phyloP scores from a whole-genome alignment of 2,113 vertebrate species.

The Cardinalis cardinalis region DNA sequence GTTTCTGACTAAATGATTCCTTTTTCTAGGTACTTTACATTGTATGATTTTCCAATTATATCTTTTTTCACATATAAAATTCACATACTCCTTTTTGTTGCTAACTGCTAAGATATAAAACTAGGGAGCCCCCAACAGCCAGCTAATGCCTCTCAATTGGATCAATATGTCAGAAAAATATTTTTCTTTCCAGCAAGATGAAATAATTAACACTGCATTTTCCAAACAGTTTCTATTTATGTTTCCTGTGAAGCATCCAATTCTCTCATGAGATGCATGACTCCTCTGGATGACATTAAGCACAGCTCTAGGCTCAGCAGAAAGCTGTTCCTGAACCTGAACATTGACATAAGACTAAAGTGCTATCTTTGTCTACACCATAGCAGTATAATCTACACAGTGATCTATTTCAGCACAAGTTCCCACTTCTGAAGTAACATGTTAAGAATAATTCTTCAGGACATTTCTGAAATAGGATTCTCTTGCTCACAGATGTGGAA shows the following conservation, averaged over 20 bases:
- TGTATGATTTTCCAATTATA: background rate
- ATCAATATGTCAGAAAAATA: background rate
- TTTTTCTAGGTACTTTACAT: background rate
- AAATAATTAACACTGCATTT: background rate
- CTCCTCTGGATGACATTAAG: background rate
- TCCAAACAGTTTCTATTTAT: background rate
- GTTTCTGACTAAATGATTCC: background rate
- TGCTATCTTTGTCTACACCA: rapidly evolving
- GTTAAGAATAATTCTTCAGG: background rate
- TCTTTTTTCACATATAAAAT: background rate
- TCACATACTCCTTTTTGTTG: background rate
- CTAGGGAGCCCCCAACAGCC: background rate
- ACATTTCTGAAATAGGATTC: background rate
- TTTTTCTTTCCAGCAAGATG: background rate
- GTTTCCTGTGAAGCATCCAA: background rate
- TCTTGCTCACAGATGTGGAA: background rate
- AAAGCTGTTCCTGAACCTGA: background rate
- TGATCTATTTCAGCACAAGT: background rate
- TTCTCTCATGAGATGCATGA: background rate
- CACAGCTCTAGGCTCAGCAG: background rate
- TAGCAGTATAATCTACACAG: too few species aligned
- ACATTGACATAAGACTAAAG: background rate
- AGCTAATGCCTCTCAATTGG: background rate
- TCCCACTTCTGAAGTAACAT: background rate
- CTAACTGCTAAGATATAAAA: background rate